Conservation (phyloP, 2,797 vertebrate species). For the Rhabdomys pumilio region DNA sequence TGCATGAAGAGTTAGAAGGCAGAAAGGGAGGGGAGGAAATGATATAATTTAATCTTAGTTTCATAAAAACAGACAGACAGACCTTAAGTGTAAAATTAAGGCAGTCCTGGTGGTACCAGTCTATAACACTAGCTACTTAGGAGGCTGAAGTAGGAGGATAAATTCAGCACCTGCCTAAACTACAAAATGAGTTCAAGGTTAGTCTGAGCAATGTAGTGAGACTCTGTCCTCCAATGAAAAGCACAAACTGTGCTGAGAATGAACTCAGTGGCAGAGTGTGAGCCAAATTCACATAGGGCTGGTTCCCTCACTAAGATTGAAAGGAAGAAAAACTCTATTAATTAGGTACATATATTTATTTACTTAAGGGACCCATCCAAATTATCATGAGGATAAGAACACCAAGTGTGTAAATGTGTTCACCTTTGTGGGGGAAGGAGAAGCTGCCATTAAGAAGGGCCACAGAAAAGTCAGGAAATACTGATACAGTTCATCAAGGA, state of each 20-base stretch:
- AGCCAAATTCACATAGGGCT: background rate
- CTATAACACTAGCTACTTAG: background rate
- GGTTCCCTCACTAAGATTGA: background rate
- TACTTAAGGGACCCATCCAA: constrained; percentile 38
- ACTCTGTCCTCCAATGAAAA: background rate
- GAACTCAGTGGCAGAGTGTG: background rate
- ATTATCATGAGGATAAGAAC: constrained; percentile 40
- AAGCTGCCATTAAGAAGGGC: background rate
- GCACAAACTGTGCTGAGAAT: background rate
- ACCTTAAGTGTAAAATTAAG: background rate
- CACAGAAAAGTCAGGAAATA: background rate
- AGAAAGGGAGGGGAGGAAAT: no score
- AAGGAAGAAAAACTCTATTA: background rate
- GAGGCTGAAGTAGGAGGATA: background rate
- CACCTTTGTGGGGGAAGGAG: background rate
- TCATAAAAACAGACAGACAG: background rate
- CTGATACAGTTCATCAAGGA: background rate
- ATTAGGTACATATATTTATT: background rate
- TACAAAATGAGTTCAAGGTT: background rate
- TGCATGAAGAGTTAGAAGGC: background rate
- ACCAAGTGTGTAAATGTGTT: constrained; percentile 22
- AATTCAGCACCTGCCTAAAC: background rate
- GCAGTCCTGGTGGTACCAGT: background rate
- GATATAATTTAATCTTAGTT: background rate
- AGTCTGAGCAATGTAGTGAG: background rate